Evolutionary conservation across 2,113 vertebrate species (phyloP).

Genomic region (Sprattus sprattus): DNA sequence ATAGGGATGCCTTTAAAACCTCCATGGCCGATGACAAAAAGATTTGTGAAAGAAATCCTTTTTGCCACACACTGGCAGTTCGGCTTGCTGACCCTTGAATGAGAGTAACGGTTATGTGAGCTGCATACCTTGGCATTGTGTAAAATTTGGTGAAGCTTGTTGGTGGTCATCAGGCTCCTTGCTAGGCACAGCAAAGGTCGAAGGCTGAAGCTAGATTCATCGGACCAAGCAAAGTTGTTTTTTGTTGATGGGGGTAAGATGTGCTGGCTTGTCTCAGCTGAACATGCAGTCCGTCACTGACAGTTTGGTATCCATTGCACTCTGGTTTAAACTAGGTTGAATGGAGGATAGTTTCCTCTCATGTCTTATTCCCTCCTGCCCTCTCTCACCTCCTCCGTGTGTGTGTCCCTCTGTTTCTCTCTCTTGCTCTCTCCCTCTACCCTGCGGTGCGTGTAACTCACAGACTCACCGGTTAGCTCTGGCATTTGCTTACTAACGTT

Average conservation of each 20-base stretch:
- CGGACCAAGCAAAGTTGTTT: conserved; percentile 58
- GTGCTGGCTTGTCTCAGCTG: background rate
- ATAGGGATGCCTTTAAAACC: background rate
- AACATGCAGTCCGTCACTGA: background rate
- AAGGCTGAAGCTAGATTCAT: conserved; percentile 72
- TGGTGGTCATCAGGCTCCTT: conserved; percentile 75
- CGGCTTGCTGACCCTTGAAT: conserved; percentile 6
- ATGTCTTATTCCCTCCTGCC: background rate
- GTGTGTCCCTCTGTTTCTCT: background rate
- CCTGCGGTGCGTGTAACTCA: background rate
- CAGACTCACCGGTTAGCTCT: background rate
- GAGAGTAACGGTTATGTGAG: background rate
- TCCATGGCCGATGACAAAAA: background rate
- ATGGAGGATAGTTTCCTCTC: background rate
- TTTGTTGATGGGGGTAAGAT: background rate
- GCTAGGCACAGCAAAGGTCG: conserved; percentile 68
- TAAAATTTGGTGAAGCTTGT: conserved; percentile 66
- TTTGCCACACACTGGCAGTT: background rate
- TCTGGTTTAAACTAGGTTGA: background rate
- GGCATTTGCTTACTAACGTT: background rate
- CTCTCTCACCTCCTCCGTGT: background rate
- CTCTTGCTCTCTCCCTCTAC: conserved; percentile 18
- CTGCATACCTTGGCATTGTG: conserved; percentile 72
- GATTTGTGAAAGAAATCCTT: background rate
- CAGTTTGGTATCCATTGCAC: background rate